Conservation (phyloP, 1,140 invertebrate genomes). For the Callitettix versicolor region DNA sequence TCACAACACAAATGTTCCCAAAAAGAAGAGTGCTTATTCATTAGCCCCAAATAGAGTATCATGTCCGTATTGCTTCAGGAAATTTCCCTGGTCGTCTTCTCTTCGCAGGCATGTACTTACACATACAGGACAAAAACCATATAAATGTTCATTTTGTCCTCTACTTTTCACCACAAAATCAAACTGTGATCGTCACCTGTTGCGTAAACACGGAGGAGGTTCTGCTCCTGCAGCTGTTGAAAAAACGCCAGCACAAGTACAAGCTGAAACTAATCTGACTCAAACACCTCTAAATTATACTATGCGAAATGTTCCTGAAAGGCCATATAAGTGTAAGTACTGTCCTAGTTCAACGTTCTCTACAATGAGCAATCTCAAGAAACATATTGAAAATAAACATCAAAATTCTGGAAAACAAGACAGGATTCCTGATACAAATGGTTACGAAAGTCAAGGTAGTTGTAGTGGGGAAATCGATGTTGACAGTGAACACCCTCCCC, state of each 20-base stretch:
- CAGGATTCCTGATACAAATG: constrained; percentile 1
- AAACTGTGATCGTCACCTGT: constrained; percentile 87
- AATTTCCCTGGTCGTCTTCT: constrained; percentile 93
- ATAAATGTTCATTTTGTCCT: constrained; percentile 83
- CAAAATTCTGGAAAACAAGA: constrained; percentile 20
- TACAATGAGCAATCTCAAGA: constrained; percentile 65
- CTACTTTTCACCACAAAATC: constrained; percentile 93
- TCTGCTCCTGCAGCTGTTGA: not conserved
- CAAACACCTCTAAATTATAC: constrained; percentile 36
- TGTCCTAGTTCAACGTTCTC: constrained; percentile 80
- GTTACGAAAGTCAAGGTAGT: constrained; percentile 35
- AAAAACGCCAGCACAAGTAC: not conserved
- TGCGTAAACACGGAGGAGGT: constrained; percentile 34
- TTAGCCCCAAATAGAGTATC: constrained; percentile 84
- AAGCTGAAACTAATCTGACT: not conserved
- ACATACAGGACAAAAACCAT: constrained; percentile 92
- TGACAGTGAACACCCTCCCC: constrained; percentile 21
- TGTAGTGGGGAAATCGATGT: constrained; percentile 28
- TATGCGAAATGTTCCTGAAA: constrained; percentile 61
- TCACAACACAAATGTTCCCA: constrained; percentile 35
- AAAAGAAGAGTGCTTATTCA: constrained; percentile 92
- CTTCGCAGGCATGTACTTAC: constrained; percentile 83
- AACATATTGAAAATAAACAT: constrained; percentile 64
- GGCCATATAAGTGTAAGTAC: constrained; percentile 72
- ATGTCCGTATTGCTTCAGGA: constrained; percentile 83